phyloP scores from a whole-genome alignment of 2,888 invertebrate genomes.

The Bibio marci region DNA sequence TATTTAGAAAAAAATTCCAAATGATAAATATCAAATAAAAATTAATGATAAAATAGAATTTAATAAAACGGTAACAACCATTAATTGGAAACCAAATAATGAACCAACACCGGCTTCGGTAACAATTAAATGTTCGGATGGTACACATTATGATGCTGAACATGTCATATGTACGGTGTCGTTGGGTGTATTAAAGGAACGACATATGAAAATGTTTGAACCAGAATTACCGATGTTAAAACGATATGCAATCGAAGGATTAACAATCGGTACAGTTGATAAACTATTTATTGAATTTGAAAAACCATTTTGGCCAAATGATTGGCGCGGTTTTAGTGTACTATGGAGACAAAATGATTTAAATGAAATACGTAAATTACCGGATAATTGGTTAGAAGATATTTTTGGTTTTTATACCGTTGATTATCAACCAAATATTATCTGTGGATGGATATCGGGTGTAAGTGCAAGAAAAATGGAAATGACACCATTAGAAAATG shows the following conservation, averaged over 20 bases:
- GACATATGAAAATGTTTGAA: constrained; percentile 26
- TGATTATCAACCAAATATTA: constrained; percentile 40
- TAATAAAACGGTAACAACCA: constrained; percentile 6
- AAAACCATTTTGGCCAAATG: constrained; percentile 38
- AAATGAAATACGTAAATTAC: background rate
- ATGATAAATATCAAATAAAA: background rate
- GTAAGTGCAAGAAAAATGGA: constrained; percentile 44
- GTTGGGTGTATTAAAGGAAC: constrained; percentile 41
- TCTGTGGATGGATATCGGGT: constrained; percentile 56
- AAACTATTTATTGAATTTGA: constrained; percentile 45
- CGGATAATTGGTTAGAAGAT: constrained; percentile 28
- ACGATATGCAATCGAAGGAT: constrained; percentile 31
- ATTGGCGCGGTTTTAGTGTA: constrained; percentile 35
- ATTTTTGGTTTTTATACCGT: constrained; percentile 50
- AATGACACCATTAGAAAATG: constrained; percentile 33
- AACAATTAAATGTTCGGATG: constrained; percentile 21
- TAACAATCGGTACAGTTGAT: constrained; percentile 41
- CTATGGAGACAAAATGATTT: constrained; percentile 38
- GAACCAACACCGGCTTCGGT: constrained; percentile 1
- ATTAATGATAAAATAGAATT: constrained; percentile 15
- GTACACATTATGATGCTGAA: constrained; percentile 32
- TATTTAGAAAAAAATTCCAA: constrained; percentile 3
- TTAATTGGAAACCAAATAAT: constrained; percentile 4
- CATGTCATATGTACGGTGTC: constrained; percentile 42
- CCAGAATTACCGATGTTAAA: constrained; percentile 34